These are phyloP conservation scores for Chaetodon trifascialis DNA, from an alignment of 2,113 vertebrate species.

Conservation along the genomic window DNA sequence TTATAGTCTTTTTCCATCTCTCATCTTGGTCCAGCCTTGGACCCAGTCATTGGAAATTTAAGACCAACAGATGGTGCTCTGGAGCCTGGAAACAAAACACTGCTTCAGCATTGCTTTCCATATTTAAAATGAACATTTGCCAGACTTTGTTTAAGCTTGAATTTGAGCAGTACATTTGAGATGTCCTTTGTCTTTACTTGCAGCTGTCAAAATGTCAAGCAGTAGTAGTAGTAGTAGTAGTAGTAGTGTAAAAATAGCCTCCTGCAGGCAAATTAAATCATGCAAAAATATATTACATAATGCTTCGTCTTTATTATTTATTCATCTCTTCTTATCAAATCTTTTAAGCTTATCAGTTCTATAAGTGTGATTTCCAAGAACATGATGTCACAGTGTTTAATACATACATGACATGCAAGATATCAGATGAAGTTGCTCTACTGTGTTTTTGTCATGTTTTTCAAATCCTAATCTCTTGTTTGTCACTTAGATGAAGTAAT, in stretches of 20 bases:
- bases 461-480: not conserved
- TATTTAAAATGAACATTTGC: slow-evolving; percentile 33
- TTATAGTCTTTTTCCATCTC: not conserved
- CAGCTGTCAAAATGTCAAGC: not conserved
- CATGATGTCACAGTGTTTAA: not conserved
- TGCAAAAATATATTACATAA: not conserved
- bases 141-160: not conserved
- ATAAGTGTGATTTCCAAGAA: not conserved
- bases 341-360: not conserved
- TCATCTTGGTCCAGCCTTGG: not conserved
- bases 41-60: not conserved
- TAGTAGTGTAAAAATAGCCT: not conserved
- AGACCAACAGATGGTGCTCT: slow-evolving; percentile 71
- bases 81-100: slow-evolving; percentile 32
- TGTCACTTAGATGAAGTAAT: not conserved
- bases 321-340: not conserved
- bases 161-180: not conserved
- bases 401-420: not conserved
- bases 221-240: not conserved
- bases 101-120: not conserved
- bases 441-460: not conserved
- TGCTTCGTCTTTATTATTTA: not conserved
- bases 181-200: not conserved
- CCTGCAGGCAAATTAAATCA: not conserved
- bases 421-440: not conserved